phyloP scores from a whole-genome alignment of 2,888 invertebrate genomes.

The Parnassius mnemosyne region DNA sequence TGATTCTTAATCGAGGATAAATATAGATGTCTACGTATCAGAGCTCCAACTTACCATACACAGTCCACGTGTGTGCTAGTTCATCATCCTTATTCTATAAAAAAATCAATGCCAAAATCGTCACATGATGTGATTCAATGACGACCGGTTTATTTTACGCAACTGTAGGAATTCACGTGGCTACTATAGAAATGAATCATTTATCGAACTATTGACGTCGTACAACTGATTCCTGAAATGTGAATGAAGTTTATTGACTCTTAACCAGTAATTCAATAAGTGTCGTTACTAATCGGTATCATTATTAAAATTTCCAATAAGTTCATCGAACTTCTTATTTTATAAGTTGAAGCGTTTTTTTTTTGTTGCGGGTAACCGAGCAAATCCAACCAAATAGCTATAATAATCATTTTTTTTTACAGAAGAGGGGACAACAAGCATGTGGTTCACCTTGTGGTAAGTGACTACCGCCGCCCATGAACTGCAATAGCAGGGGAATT shows the following conservation, averaged over 20 bases:
- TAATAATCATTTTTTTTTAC: too few relatives aligned
- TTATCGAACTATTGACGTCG: constrained; percentile 28
- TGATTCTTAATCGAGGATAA: too few relatives aligned
- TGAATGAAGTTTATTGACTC: constrained; percentile 36
- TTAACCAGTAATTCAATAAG: constrained; percentile 26
- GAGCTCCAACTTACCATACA: too few relatives aligned
- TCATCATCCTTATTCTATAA: too few relatives aligned
- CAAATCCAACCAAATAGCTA: too few relatives aligned
- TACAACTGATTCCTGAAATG: constrained; percentile 36
- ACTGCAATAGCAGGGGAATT: too few relatives aligned
- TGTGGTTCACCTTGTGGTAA: too few relatives aligned
- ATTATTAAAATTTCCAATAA: constrained; percentile 1
- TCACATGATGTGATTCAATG: constrained; percentile 59
- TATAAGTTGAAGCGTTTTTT: constrained; percentile 5
- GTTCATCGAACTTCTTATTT: constrained; percentile 17
- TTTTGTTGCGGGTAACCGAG: neutral
- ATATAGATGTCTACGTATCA: too few relatives aligned
- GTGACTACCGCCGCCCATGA: too few relatives aligned
- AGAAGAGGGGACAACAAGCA: too few relatives aligned
- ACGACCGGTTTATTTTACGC: constrained; percentile 53
- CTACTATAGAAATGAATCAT: constrained; percentile 32
- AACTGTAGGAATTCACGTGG: constrained; percentile 46
- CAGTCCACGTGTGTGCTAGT: too few relatives aligned
- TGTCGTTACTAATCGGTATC: constrained; percentile 6
- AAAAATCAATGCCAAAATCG: constrained; percentile 26